Conservation (phyloP, 2,113 vertebrate species). For the Chionodraco myersi region DNA sequence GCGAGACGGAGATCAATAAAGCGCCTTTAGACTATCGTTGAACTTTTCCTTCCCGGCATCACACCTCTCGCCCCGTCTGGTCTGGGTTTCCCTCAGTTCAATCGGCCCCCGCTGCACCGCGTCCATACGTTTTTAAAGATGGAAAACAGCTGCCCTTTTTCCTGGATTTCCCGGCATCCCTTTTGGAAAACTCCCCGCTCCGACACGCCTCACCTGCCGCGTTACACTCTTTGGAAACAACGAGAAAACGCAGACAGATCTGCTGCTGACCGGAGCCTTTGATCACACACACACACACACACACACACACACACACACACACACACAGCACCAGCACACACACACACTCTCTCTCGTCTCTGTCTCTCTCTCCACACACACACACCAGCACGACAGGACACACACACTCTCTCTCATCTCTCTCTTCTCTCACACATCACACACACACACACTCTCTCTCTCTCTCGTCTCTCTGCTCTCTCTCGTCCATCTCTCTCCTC, state of each 20-base stretch:
- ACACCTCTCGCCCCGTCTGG: constrained; percentile 35
- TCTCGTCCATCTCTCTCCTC: too few species aligned
- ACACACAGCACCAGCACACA: not conserved
- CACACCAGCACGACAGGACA: too few species aligned
- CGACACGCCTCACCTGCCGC: constrained; percentile 44
- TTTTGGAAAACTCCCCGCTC: constrained; percentile 36
- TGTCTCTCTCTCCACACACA: too few species aligned
- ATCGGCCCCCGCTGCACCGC: constrained; percentile 16
- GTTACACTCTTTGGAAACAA: constrained; percentile 59
- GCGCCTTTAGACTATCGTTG: not conserved
- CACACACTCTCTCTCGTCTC: too few species aligned
- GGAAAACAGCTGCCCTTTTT: constrained; percentile 67
- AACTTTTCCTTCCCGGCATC: constrained; percentile 25
- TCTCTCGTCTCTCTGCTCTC: too few species aligned
- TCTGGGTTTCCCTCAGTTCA: constrained; percentile 51
- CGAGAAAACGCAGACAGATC: constrained; percentile 55
- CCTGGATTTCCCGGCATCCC: constrained; percentile 61
- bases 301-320: constrained; percentile 19
- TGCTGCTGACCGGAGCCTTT: constrained; percentile 39
- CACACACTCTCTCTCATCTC: too few species aligned
- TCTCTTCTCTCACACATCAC: too few species aligned
- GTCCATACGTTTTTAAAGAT: constrained; percentile 45
- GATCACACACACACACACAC: constrained; percentile 44
- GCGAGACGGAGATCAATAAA: not conserved
- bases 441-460: constrained; percentile 16